Percentiles rank a stretch among this genome's conserved stretches.
phyloP scores from a whole-genome alignment of 2,888 invertebrate genomes.

The Campaea margaritaria region DNA sequence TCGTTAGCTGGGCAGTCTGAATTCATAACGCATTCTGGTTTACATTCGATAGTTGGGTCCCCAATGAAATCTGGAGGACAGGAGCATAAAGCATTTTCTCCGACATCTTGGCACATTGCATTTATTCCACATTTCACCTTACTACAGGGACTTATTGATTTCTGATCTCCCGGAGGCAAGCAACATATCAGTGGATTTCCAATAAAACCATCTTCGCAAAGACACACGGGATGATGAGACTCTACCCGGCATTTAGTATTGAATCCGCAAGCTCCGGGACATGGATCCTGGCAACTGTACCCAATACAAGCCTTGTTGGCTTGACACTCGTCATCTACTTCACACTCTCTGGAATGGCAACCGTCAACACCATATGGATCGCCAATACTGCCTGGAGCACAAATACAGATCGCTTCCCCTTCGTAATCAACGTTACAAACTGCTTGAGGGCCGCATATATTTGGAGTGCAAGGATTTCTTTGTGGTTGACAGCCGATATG shows the following conservation, averaged over 20 bases:
- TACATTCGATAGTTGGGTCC: constrained; percentile 91
- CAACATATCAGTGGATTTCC: constrained; percentile 93
- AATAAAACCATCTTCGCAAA: constrained; percentile 88
- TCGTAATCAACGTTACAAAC: constrained; percentile 88
- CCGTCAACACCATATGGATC: constrained; percentile 90
- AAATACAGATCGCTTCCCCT: constrained; percentile 90
- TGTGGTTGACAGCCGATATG: constrained; percentile 90
- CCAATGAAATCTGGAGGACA: constrained; percentile 91
- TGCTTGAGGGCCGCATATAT: constrained; percentile 92
- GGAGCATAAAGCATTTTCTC: constrained; percentile 90
- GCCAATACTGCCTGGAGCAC: constrained; percentile 90
- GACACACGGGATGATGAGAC: constrained; percentile 92
- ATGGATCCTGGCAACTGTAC: constrained; percentile 92
- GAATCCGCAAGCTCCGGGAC: constrained; percentile 92
- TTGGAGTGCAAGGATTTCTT: constrained; percentile 90
- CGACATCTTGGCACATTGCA: constrained; percentile 90
- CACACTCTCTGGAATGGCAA: constrained; percentile 92
- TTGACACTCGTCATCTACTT: constrained; percentile 91
- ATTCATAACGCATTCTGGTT: constrained; percentile 92
- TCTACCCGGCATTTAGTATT: constrained; percentile 90
- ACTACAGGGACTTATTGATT: constrained; percentile 87
- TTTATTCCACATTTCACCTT: constrained; percentile 92
- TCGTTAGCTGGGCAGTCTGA: constrained; percentile 91
- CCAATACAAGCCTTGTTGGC: constrained; percentile 91
- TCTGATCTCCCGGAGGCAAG: constrained; percentile 84